Conservation (phyloP, 2,113 vertebrate species). For the Xiphophorus maculatus region DNA sequence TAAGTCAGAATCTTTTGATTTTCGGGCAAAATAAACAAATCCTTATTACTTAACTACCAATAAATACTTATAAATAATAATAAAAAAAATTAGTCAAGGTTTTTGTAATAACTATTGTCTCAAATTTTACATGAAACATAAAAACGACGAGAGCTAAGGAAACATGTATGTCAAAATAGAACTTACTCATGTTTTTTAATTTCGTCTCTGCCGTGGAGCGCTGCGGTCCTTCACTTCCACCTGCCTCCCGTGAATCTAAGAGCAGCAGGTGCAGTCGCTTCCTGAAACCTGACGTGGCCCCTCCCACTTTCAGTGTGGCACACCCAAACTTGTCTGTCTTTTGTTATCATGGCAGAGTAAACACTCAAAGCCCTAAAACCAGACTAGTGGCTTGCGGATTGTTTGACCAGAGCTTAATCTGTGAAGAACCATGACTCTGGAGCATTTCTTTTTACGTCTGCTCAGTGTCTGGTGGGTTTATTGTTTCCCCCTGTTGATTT, state of each 20-base stretch:
- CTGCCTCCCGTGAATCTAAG: slow-evolving; percentile 15
- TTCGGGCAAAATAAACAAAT: background rate
- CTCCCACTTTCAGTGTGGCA: slow-evolving; percentile 51
- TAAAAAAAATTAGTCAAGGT: background rate
- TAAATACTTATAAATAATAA: background rate
- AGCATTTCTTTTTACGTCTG: background rate
- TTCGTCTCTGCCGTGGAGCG: background rate
- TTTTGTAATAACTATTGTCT: background rate
- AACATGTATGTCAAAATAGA: background rate
- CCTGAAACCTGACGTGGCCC: slow-evolving; percentile 39
- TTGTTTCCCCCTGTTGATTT: no score
- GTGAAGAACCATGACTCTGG: background rate
- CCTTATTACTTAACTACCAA: background rate
- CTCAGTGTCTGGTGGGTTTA: background rate
- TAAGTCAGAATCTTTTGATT: background rate
- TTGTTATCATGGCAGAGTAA: background rate
- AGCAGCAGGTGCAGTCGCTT: slow-evolving; percentile 45
- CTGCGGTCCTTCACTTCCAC: background rate
- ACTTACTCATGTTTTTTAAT: slow-evolving; percentile 65
- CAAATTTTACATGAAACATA: background rate
- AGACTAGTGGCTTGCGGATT: background rate
- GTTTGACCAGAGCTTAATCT: background rate
- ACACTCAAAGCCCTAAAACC: background rate
- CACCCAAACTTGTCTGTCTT: slow-evolving; percentile 33
- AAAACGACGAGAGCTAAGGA: background rate